Evolutionary conservation across 2,113 vertebrate genomes (phyloP), one percentile per base, ranked within the genome.

Genomic region (Indicator maculatus): DNA sequence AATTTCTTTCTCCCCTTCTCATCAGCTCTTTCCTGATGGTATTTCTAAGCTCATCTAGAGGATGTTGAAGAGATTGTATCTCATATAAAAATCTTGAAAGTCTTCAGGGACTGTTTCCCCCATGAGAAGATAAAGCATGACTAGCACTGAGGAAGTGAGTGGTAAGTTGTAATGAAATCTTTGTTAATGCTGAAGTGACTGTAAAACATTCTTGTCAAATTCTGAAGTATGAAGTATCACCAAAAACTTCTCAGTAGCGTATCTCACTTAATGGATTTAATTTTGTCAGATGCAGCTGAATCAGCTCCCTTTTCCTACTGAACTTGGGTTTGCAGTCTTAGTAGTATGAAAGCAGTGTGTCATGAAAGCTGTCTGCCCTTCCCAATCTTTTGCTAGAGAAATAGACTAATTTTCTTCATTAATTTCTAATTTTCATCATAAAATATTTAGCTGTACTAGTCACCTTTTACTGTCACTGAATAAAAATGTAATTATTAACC

Each of bases 1-100:
- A 47, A 63, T n/a, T 66, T 55, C 7, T 64, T 90, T 38, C 24
- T 66, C 1, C 31, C 47, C 24, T 76, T 88, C 31, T 75, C 28
- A n/a, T 50, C 67, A 90, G 86, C 83, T 82, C 27, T 95, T 95
- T 78, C 64, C 50, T 89, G 85, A 27, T 36, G 52, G 50, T 79
- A 19, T 19, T 63, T 71, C 53, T 75, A 59, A 80, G 56, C 39
- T 85, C 10, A 16, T 28, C 45, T 38, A 27, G 33, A 59, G 82
- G n/a, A 82, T 36, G 18, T 64, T 79, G 65, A 90, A 88, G 66
- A 85, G 56, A 63, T 9, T 21, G 38, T 79, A 15, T 76, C 65
- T 55, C 20, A 10, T 9, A 31, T n/a, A 31, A 53, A 83, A 83
- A 24, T 41, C 79, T 74, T 66, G 26, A 70, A 15, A 50, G 15